Conservation (phyloP, 2,888 invertebrate species). For the Conops quadrifasciatus region DNA sequence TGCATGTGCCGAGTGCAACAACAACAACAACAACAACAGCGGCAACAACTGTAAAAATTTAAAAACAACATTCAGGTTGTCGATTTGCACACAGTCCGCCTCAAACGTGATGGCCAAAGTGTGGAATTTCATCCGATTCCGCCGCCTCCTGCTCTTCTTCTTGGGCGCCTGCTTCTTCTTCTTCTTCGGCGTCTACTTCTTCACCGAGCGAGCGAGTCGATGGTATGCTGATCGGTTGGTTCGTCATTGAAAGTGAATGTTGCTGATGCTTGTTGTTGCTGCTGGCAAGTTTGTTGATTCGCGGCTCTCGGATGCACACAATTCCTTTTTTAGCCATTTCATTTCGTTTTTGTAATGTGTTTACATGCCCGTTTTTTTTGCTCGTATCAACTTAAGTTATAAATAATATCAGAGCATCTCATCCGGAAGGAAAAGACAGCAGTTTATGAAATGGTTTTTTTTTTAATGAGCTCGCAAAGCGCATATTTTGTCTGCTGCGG, state of each 20-base stretch:
- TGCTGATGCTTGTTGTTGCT: constrained; percentile 26
- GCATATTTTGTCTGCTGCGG: no score
- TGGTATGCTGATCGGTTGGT: constrained; percentile 18
- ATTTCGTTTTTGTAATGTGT: neutral
- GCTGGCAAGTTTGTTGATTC: neutral
- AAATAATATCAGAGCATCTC: no score
- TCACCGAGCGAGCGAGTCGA: no score
- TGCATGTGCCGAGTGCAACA: constrained; percentile 21
- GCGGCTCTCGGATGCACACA: no score
- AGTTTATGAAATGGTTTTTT: no score
- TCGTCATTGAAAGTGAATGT: constrained; percentile 34
- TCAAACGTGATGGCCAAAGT: constrained; percentile 28
- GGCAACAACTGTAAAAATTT: neutral
- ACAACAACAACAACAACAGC: constrained; percentile 24
- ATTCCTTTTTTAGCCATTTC: neutral
- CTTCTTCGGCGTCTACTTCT: neutral
- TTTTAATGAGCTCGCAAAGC: no score
- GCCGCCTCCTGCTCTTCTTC: neutral
- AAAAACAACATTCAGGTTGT: constrained; percentile 1
- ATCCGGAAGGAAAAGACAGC: no score
- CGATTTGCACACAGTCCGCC: neutral
- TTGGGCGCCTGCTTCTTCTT: no score
- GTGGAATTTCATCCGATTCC: constrained; percentile 31
- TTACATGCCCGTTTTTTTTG: neutral
- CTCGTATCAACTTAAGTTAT: no score